Conservation (phyloP, 1,140 invertebrate species). For the Drosophila lacteicornis region DNA sequence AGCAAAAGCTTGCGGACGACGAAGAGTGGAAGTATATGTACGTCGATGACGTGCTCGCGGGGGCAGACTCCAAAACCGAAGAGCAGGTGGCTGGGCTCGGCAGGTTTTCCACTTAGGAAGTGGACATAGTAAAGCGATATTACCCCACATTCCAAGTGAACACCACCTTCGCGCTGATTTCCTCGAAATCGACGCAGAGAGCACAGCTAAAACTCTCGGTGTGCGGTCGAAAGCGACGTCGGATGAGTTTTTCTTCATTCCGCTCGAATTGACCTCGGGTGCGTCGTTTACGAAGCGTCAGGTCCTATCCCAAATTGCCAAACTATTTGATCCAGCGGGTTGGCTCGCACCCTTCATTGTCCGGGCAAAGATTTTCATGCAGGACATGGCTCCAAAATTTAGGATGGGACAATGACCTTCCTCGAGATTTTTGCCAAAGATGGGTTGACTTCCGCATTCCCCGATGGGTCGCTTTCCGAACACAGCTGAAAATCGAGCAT, state of each 20-base stretch:
- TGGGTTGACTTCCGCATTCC: too few species aligned
- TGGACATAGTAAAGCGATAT: neutral
- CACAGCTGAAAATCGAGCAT: too few species aligned
- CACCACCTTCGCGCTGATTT: neutral
- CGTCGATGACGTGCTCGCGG: neutral
- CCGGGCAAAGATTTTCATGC: neutral
- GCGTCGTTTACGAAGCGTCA: neutral
- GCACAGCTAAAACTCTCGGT: neutral
- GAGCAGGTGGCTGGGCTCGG: neutral
- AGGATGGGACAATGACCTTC: neutral
- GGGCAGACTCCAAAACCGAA: neutral
- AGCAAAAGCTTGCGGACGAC: too few species aligned
- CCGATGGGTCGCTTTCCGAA: too few species aligned
- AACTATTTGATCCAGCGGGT: too few species aligned
- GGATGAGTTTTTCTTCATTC: neutral
- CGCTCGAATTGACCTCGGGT: neutral
- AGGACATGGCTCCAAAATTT: neutral
- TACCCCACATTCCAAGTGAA: neutral
- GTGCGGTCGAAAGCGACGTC: neutral
- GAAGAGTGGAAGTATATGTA: too few species aligned
- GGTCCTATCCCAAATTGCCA: too few species aligned
- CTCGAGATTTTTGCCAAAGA: too few species aligned
- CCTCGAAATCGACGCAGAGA: neutral
- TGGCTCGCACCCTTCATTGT: too few species aligned
- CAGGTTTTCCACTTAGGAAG: neutral